Evolutionary conservation across 2,888 invertebrate species (phyloP).

Genomic region (Ormyrus nitidulus): DNA sequence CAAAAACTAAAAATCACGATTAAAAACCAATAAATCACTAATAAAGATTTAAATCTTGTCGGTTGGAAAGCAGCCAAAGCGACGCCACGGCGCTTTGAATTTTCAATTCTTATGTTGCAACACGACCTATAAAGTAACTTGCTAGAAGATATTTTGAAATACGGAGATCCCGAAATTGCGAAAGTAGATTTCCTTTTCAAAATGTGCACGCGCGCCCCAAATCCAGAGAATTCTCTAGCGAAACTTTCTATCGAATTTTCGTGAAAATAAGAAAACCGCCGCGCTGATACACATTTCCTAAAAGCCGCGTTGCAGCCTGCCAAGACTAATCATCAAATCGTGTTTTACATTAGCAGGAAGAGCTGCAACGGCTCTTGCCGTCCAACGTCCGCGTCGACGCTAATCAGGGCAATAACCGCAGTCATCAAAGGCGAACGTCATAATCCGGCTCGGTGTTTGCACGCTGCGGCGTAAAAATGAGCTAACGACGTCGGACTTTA

Average conservation of each 20-base stretch:
- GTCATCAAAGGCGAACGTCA: background rate
- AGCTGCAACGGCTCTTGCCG: no score
- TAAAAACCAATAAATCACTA: no score
- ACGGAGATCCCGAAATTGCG: background rate
- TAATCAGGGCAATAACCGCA: no score
- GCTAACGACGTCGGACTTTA: slow-evolving; percentile 37
- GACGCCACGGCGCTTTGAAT: no score
- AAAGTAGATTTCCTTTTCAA: slow-evolving; percentile 1
- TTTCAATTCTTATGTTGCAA: no score
- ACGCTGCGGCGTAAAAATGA: slow-evolving; percentile 13
- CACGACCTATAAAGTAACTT: no score
- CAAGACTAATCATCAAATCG: no score
- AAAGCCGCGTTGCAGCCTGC: background rate
- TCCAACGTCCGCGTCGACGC: no score
- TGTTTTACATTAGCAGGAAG: no score
- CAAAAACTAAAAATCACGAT: no score
- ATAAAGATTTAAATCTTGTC: no score
- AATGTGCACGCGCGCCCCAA: background rate
- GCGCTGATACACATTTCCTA: background rate
- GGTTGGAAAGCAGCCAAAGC: no score
- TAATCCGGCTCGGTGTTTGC: background rate
- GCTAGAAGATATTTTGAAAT: background rate
- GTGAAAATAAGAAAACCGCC: background rate
- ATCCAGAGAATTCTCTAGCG: background rate
- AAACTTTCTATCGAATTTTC: background rate